phyloP scores from a whole-genome alignment of 2,888 invertebrate genomes.

The Dynastes tityus region DNA sequence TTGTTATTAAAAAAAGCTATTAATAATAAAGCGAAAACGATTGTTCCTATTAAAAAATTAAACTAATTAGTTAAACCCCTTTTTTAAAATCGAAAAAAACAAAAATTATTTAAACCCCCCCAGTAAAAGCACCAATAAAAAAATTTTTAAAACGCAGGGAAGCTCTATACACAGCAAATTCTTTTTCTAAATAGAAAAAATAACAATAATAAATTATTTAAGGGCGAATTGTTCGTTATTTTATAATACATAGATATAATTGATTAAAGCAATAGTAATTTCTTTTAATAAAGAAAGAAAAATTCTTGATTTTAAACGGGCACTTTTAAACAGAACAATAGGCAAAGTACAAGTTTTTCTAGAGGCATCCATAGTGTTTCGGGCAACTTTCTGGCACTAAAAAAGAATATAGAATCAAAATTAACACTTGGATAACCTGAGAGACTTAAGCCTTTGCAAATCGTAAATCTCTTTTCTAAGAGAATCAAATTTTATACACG shows the following conservation, averaged over 20 bases:
- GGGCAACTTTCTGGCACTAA: slow-evolving; percentile 44
- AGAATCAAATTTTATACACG: not conserved
- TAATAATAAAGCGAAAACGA: slow-evolving; percentile 30
- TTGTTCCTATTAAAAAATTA: slow-evolving; percentile 59
- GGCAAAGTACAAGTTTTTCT: slow-evolving; percentile 21
- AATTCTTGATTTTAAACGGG: slow-evolving; percentile 26
- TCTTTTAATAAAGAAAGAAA: no score
- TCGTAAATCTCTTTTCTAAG: no score
- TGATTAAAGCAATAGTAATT: slow-evolving; percentile 1
- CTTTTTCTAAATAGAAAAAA: slow-evolving; percentile 9
- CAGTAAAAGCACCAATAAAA: slow-evolving; percentile 51
- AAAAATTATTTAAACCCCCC: not conserved
- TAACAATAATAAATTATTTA: not conserved
- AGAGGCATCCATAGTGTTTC: slow-evolving; percentile 35
- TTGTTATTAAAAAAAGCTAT: slow-evolving; percentile 31
- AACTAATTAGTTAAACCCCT: not conserved
- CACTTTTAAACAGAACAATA: slow-evolving; percentile 16
- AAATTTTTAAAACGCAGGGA: slow-evolving; percentile 62
- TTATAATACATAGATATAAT: not conserved
- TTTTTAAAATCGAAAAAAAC: slow-evolving; percentile 8
- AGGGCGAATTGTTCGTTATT: slow-evolving; percentile 40
- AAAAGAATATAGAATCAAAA: slow-evolving; percentile 12
- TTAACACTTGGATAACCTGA: slow-evolving; percentile 34
- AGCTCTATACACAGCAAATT: slow-evolving; percentile 30
- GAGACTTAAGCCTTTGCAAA: slow-evolving; percentile 12